Evolutionary conservation across 2,888 invertebrate species (phyloP).

Genomic region (Melipona beecheii): DNA sequence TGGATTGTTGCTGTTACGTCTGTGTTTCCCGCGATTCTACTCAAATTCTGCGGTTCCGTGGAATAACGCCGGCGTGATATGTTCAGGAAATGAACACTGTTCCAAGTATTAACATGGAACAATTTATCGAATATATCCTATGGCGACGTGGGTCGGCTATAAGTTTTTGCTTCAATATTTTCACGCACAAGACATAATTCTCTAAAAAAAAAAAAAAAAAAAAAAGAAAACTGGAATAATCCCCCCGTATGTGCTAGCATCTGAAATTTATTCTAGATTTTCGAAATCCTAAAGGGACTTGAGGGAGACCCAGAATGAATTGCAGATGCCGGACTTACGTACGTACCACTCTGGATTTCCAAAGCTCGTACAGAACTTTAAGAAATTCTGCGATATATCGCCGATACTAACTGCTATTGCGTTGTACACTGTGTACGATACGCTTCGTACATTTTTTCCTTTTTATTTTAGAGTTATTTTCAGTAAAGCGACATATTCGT

Average conservation of each 20-base stretch:
- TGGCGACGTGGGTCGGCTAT: neutral
- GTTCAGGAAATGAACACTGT: neutral
- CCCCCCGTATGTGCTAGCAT: neutral
- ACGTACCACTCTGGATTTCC: neutral
- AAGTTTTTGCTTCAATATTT: neutral
- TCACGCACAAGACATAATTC: neutral
- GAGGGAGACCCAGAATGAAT: neutral
- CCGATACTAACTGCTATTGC: neutral
- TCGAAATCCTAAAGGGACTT: neutral
- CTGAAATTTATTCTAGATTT: neutral
- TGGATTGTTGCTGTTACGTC: neutral
- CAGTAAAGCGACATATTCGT: rapidly evolving
- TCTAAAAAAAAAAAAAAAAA: neutral
- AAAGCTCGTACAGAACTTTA: neutral
- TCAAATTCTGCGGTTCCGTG: neutral
- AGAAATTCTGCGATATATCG: neutral
- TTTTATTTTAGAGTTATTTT: neutral
- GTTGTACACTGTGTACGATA: neutral
- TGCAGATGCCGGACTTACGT: neutral
- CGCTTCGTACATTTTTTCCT: neutral
- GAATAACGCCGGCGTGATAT: neutral
- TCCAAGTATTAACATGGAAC: neutral
- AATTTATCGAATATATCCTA: neutral
- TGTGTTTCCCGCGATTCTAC: neutral
- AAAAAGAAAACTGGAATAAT: neutral